Evolutionary conservation across 1,140 invertebrate genomes (phyloP).

Genomic region (Macrobrachium nipponense): DNA sequence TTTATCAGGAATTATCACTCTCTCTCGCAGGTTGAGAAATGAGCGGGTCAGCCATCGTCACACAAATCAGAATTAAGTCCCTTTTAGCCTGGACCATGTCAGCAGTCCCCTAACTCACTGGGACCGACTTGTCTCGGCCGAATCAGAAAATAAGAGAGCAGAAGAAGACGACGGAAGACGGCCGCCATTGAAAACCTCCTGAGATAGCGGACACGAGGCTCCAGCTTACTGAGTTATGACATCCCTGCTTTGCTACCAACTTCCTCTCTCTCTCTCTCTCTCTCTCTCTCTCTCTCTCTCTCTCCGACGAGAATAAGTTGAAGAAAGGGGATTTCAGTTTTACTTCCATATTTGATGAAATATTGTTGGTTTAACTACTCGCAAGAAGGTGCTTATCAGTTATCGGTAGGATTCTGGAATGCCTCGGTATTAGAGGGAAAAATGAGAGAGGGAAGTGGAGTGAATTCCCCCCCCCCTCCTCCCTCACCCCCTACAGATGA

Average conservation of each 20-base stretch:
- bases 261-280: slow-evolving; percentile 12
- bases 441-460: no score
- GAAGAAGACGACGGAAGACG: slow-evolving; percentile 56
- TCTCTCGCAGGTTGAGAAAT: slow-evolving; percentile 43
- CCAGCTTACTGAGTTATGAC: slow-evolving; percentile 61
- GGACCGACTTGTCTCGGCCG: slow-evolving; percentile 54
- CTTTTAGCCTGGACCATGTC: slow-evolving; percentile 58
- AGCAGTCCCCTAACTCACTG: slow-evolving; percentile 58
- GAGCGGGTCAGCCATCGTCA: slow-evolving; percentile 35
- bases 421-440: no score
- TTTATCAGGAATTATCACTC: slow-evolving; percentile 56
- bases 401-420: no score
- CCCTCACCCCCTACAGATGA: neutral
- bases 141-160: slow-evolving; percentile 62
- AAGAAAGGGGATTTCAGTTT: no score
- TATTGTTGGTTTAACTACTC: no score
- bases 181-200: slow-evolving; percentile 56
- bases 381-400: no score
- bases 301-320: neutral
- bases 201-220: slow-evolving; percentile 60
- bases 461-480: no score
- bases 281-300: slow-evolving; percentile 27
- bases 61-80: slow-evolving; percentile 60
- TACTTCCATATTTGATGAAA: no score
- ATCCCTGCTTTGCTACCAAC: slow-evolving; percentile 47